These are phyloP conservation scores for Acomys russatus DNA, from an alignment of 2,797 vertebrate species.

Conservation along the genomic window DNA sequence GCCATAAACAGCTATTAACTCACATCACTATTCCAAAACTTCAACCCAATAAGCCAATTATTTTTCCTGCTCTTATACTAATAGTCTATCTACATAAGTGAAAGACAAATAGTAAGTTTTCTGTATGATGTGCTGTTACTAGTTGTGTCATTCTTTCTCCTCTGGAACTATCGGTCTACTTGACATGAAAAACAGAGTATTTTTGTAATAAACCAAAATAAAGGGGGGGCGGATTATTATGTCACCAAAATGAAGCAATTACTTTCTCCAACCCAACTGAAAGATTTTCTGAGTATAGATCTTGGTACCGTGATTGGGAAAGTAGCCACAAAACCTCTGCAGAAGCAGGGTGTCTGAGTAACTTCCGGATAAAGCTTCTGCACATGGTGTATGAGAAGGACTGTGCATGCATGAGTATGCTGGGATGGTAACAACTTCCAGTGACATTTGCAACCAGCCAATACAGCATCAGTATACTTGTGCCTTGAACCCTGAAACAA, in stretches of 20 bases:
- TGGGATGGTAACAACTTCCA: neutral
- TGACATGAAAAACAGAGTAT: conserved; percentile 79
- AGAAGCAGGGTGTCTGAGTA: neutral
- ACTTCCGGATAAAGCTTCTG: neutral
- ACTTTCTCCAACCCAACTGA: conserved; percentile 69
- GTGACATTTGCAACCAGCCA: neutral
- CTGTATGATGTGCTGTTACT: conserved; percentile 55
- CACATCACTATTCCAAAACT: neutral
- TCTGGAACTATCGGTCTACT: conserved; percentile 76
- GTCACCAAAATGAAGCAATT: conserved; percentile 80
- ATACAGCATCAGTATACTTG: neutral
- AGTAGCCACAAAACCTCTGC: neutral
- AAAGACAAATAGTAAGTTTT: conserved; percentile 4
- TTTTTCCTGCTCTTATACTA: conserved; percentile 25
- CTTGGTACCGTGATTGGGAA: neutral
- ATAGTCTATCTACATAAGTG: neutral
- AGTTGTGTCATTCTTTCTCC: conserved; percentile 72
- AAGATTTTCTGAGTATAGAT: conserved; percentile 29
- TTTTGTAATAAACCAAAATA: conserved; percentile 66
- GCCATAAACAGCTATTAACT: neutral
- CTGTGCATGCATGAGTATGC: neutral
- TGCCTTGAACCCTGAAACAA: conserved; percentile 5
- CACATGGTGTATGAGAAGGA: neutral
- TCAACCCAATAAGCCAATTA: conserved; percentile 34
- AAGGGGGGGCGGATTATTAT: conserved; percentile 61